Base-by-base conservation (phyloP, 1,140 invertebrate species). In the Penaeus indicus region DNA sequence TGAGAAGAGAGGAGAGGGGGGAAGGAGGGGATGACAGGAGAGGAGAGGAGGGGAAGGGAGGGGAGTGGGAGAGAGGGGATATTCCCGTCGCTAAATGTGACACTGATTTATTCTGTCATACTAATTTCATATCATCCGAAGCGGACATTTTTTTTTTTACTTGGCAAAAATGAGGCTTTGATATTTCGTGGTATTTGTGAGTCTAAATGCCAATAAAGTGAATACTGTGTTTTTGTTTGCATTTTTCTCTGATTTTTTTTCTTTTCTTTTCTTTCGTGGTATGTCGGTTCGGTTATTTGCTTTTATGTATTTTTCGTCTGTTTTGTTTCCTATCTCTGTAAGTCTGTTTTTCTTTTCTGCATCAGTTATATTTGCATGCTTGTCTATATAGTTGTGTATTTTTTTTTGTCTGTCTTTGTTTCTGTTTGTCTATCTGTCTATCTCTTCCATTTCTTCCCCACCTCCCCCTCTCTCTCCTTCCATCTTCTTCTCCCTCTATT, bases 41-140 rank as follows among this genome's bases (percentile, higher is more conserved):
- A 18, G 18, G 27, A 19, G 27, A 27, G 22, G 67, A 18, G 16
- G 67, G 67, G 16, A 18, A 19, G 18, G 67, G 67, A 69, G 27
- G 67, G 16, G 67, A 18, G 16, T 8, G 67, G 27, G 67, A 7
- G 27, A 18, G 67, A 69, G 67, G 16, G 67, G 67, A 69, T 69
- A 47, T 47, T 47, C 47, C 47, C 47, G 47, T 47, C 47, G 47
- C 47, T 47, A 47, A 47, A 47, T 47, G 47, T 38, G 25, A 75
- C 38, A 75, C 25, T 75, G 69, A 32, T 38, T 25, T 25, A 75
- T 18, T n/a, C 25, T 75, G 69, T 32, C 38, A 75, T 32, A 38
- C 69, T 75, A 75, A 75, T 75, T 75, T 75, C 69, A 75, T 75
- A 75, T 75, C 27, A 75, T 32, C 25, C 38, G 25, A n/a, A 75